Conservation (phyloP, 1,140 invertebrate genomes). For the Rhyzopertha dominica region DNA sequence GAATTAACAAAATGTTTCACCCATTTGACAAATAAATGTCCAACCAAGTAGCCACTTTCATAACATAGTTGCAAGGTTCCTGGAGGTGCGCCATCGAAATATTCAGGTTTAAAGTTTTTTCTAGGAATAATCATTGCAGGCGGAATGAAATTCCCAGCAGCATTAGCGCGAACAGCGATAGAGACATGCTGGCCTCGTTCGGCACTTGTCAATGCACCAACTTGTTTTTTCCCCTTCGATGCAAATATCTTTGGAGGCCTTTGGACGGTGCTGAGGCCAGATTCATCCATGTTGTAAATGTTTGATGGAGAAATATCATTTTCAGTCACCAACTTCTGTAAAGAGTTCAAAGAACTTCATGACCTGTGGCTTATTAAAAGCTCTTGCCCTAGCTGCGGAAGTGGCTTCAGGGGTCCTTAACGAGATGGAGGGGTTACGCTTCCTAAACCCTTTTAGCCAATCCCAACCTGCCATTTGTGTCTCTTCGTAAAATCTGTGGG, state of each 20-base stretch:
- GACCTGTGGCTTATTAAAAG: background rate
- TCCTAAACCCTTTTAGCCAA: conserved; percentile 13
- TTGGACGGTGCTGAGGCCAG: conserved; percentile 43
- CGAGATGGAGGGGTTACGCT: conserved; percentile 11
- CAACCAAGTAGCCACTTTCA: too few relatives aligned
- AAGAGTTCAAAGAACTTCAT: background rate
- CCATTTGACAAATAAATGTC: too few relatives aligned
- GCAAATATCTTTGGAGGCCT: conserved; percentile 41
- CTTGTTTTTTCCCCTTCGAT: conserved; percentile 40
- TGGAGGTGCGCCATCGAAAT: conserved; percentile 10
- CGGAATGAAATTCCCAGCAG: conserved; percentile 35
- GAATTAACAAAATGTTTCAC: conserved; percentile 42
- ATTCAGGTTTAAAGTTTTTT: conserved; percentile 33
- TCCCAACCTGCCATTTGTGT: conserved; percentile 11
- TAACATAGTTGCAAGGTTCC: too few relatives aligned
- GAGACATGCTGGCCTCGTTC: conserved; percentile 43
- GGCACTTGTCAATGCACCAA: conserved; percentile 39
- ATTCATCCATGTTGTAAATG: conserved; percentile 47
- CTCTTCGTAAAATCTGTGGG: conserved; percentile 16
- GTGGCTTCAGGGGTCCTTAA: conserved; percentile 16
- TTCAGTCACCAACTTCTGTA: background rate
- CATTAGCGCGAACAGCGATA: conserved; percentile 32
- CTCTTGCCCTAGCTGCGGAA: conserved; percentile 10
- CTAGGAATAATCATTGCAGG: conserved; percentile 42
- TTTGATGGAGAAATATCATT: conserved; percentile 23